These are phyloP conservation scores for Tapirus indicus DNA, from an alignment of 2,797 vertebrate genomes.

Conservation along the genomic window DNA sequence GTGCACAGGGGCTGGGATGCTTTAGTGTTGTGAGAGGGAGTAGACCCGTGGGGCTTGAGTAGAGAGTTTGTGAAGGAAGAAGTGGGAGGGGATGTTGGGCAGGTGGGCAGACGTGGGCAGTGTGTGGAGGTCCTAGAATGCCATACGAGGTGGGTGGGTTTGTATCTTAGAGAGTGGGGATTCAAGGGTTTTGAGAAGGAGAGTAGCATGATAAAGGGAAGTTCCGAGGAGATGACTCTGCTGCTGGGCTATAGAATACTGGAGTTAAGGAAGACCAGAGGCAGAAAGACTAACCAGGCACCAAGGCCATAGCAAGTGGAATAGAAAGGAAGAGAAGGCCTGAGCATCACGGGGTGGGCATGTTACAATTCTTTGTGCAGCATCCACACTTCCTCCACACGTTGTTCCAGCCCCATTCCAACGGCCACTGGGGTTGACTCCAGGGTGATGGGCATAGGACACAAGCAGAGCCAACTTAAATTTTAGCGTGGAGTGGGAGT, in stretches of 20 bases:
- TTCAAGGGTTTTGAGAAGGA: neutral
- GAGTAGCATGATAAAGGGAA: neutral
- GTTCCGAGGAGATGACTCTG: neutral
- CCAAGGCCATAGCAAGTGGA: neutral
- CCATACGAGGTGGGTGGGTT: accelerated
- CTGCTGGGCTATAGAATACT: neutral
- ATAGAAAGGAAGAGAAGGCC: neutral
- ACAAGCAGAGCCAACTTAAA: neutral
- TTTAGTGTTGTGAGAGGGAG: neutral
- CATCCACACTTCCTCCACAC: neutral
- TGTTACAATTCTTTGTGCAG: neutral
- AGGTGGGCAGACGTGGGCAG: neutral
- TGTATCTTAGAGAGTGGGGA: neutral
- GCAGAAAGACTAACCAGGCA: neutral
- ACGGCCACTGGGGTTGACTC: neutral
- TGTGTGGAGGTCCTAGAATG: neutral
- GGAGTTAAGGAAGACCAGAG: neutral
- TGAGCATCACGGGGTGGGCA: accelerated
- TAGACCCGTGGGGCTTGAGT: accelerated
- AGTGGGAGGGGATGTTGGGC: neutral
- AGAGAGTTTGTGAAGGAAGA: neutral
- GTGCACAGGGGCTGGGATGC: neutral
- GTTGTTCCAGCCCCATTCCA: too few species aligned
- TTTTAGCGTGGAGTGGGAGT: neutral
- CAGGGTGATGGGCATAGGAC: neutral